Evolutionary conservation across 1,140 invertebrate species (phyloP).

Genomic region (Melitaea cinxia): DNA sequence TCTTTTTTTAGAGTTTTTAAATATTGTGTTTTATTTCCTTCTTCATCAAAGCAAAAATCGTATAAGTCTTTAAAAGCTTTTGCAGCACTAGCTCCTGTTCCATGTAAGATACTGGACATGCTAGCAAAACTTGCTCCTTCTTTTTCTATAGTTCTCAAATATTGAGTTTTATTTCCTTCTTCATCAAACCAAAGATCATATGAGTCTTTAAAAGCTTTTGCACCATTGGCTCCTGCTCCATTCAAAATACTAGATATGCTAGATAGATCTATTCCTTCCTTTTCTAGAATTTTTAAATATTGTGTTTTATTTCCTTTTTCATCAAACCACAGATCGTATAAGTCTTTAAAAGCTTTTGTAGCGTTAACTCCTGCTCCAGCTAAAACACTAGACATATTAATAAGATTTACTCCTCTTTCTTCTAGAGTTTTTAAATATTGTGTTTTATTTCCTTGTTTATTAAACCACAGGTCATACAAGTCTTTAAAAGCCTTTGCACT

Average conservation of each 20-base stretch:
- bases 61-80: conserved; percentile 19
- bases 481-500: conserved; percentile 20
- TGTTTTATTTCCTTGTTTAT: conserved; percentile 17
- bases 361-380: conserved; percentile 19
- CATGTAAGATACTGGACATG: conserved; percentile 23
- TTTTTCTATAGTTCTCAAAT: conserved; percentile 18
- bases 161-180: conserved; percentile 22
- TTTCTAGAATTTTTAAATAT: conserved; percentile 19
- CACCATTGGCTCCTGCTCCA: conserved; percentile 13
- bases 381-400: conserved; percentile 14
- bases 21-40: conserved; percentile 23
- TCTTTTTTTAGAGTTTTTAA: conserved; percentile 23
- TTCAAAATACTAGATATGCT: conserved; percentile 22
- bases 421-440: conserved; percentile 22
- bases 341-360: conserved; percentile 17
- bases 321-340: conserved; percentile 19
- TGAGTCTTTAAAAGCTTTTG: conserved; percentile 19
- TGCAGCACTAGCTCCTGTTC: conserved; percentile 24
- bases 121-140: conserved; percentile 4
- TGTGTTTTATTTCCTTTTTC: conserved; percentile 17
- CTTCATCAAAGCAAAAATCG: conserved; percentile 25
- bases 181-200: conserved; percentile 24
- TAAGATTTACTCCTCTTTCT: conserved; percentile 9
- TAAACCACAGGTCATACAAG: conserved; percentile 21
- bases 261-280: conserved; percentile 13